A percentile compares a stretch with the other conserved stretches of the same genome.
Conservation (phyloP, 92 coral and sea anemone species). For the Epizoanthus stellaris region DNA sequence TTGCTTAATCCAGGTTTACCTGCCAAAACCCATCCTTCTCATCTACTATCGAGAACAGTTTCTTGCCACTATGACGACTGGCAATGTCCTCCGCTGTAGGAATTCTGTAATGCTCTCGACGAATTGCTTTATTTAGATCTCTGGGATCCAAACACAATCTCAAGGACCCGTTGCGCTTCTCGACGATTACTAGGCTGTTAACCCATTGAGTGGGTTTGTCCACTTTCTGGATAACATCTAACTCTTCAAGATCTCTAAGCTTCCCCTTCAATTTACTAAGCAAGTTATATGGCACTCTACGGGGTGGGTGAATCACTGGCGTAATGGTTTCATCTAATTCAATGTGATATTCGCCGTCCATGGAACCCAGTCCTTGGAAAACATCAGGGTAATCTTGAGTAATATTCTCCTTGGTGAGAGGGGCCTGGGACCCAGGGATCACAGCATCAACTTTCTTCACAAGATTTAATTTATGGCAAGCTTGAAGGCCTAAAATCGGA, state of each 20-base stretch:
- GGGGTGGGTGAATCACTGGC: slow-evolving; percentile 48
- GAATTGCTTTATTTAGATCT: slow-evolving; percentile 50
- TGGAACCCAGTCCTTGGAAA: slow-evolving; percentile 44
- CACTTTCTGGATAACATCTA: slow-evolving; percentile 34
- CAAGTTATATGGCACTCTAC: slow-evolving; percentile 34
- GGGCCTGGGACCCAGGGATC: slow-evolving; percentile 33
- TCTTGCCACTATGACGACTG: slow-evolving; percentile 44
- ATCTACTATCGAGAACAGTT: slow-evolving; percentile 49
- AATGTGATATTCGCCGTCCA: slow-evolving; percentile 48
- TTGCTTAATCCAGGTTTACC: slow-evolving; percentile 32
- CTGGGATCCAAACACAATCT: slow-evolving; percentile 58
- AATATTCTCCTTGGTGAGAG: slow-evolving; percentile 40
- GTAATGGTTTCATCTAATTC: slow-evolving; percentile 33
- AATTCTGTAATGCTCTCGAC: slow-evolving; percentile 40
- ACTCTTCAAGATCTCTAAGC: slow-evolving; percentile 36
- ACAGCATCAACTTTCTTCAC: slow-evolving; percentile 33
- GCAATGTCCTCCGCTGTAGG: slow-evolving; percentile 56
- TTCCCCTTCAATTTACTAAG: slow-evolving; percentile 20
- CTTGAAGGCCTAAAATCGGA: slow-evolving; percentile 41
- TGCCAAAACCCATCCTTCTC: slow-evolving; percentile 47
- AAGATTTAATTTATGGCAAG: slow-evolving; percentile 27
- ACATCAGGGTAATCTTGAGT: slow-evolving; percentile 39
- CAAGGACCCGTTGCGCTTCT: slow-evolving; percentile 42
- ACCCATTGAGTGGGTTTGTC: slow-evolving; percentile 50
- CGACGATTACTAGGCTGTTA: slow-evolving; percentile 51